phyloP scores from a whole-genome alignment of 2,888 invertebrate genomes.

The Leucophora obtusa region DNA sequence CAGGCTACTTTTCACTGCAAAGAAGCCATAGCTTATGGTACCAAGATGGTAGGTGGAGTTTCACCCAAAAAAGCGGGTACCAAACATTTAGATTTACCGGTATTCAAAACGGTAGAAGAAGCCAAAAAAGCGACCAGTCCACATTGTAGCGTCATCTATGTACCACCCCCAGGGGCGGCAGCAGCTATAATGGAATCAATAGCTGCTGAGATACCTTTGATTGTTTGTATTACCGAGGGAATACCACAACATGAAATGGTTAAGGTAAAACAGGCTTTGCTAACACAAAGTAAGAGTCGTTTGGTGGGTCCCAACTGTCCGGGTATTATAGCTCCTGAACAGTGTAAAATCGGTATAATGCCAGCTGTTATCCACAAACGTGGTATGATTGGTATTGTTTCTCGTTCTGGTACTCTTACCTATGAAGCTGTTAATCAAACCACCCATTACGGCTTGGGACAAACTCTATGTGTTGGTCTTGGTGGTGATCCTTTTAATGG shows the following conservation, averaged over 20 bases:
- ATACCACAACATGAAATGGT: conserved; percentile 99
- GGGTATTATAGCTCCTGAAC: conserved; percentile 95
- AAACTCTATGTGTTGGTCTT: conserved; percentile 97
- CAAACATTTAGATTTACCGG: conserved; percentile 87
- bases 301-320: conserved; percentile 99
- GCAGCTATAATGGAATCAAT: conserved; percentile 94
- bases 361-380: conserved; percentile 97
- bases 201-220: conserved; percentile 95
- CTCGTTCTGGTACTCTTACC: conserved; percentile 97
- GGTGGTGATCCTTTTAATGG: conserved; percentile 99
- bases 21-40: conserved; percentile 98
- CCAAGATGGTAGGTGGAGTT: conserved; percentile 90
- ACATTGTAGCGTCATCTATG: conserved; percentile 95
- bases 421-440: conserved; percentile 99
- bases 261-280: conserved; percentile 91
- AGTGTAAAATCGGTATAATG: conserved; percentile 99
- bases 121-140: conserved; percentile 91
- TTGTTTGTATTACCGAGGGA: conserved; percentile 98
- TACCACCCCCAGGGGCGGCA: conserved; percentile 94
- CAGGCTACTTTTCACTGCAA: conserved; percentile 96
- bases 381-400: conserved; percentile 95
- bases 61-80: conserved; percentile 89
- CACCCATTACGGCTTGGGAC: conserved; percentile 91
- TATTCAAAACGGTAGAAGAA: conserved; percentile 80
- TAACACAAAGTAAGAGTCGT: conserved; percentile 92